Evolutionary conservation across 2,797 vertebrate species (phyloP).

Genomic region (Mormyrus proboscirostris): DNA sequence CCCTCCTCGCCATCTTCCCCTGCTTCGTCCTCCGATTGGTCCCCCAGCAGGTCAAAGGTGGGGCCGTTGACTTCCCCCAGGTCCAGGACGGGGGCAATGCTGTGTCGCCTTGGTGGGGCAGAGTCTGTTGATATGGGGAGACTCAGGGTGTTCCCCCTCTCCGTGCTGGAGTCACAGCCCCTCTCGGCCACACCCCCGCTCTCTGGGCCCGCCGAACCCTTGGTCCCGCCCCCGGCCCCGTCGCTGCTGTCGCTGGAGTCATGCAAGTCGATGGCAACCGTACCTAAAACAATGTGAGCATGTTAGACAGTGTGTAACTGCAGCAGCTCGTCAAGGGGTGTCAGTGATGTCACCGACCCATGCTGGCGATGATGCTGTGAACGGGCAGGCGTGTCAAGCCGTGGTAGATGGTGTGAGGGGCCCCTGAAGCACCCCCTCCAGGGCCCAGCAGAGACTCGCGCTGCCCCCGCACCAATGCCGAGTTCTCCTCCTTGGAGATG

Average conservation of each 20-base stretch:
- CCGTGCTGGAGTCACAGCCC: constrained; percentile 20
- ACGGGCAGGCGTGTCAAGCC: constrained; percentile 74
- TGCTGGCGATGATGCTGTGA: constrained; percentile 79
- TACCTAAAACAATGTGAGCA: constrained; percentile 51
- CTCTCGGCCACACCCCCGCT: constrained; percentile 53
- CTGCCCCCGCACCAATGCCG: constrained; percentile 69
- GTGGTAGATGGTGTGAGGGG: constrained; percentile 63
- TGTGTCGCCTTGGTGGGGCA: constrained; percentile 62
- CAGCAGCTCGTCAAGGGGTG: background rate
- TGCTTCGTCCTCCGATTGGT: constrained; percentile 70
- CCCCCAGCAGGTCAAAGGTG: constrained; percentile 70
- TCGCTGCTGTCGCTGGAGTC: constrained; percentile 73
- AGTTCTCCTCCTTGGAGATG: constrained; percentile 80
- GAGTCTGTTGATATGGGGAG: constrained; percentile 56
- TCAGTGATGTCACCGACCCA: constrained; percentile 58
- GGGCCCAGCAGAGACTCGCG: constrained; percentile 56
- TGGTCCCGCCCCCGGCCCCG: constrained; percentile 40
- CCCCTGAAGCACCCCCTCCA: constrained; percentile 53
- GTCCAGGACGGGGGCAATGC: constrained; percentile 74
- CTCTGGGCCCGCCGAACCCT: constrained; percentile 47
- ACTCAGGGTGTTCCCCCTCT: constrained; percentile 60
- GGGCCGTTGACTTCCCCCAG: constrained; percentile 63
- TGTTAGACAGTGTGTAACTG: constrained; percentile 30
- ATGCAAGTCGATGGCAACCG: constrained; percentile 73
- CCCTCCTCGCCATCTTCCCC: constrained; percentile 67